Evolutionary conservation across 1,140 invertebrate species (phyloP).

Genomic region (Mizuhopecten yessoensis): DNA sequence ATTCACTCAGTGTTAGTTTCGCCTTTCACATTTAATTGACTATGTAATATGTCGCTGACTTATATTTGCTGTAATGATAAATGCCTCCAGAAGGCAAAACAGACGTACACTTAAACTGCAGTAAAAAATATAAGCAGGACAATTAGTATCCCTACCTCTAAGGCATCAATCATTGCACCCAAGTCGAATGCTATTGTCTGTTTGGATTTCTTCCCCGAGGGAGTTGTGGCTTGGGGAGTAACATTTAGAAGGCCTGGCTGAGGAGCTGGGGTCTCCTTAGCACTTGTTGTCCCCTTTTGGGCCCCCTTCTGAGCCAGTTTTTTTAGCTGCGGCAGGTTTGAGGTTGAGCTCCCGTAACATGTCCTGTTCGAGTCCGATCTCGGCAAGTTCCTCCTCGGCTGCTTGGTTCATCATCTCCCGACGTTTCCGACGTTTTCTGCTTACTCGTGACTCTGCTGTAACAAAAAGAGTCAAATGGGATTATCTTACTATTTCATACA

Average conservation of each 20-base stretch:
- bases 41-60: too few species aligned
- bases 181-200: slow-evolving; percentile 79
- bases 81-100: too few species aligned
- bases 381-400: slow-evolving; percentile 79
- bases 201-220: slow-evolving; percentile 76
- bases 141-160: slow-evolving; percentile 71
- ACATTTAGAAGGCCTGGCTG: slow-evolving; percentile 54
- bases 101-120: too few species aligned
- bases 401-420: slow-evolving; percentile 77
- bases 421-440: slow-evolving; percentile 75
- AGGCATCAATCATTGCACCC: slow-evolving; percentile 77
- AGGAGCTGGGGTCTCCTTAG: not conserved
- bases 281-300: not conserved
- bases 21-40: too few species aligned
- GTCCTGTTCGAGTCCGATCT: slow-evolving; percentile 80
- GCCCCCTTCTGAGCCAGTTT: not conserved
- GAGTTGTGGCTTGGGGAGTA: slow-evolving; percentile 29
- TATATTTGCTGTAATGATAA: too few species aligned
- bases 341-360: slow-evolving; percentile 76
- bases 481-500: too few species aligned
- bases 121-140: too few species aligned
- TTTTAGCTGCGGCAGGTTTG: slow-evolving; percentile 54
- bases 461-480: too few species aligned
- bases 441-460: not conserved
- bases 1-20: too few species aligned